Evolutionary conservation across 2,888 invertebrate species (phyloP), one percentile per base, ranked within the genome.

Genomic region (Sylvicola fuscatus): DNA sequence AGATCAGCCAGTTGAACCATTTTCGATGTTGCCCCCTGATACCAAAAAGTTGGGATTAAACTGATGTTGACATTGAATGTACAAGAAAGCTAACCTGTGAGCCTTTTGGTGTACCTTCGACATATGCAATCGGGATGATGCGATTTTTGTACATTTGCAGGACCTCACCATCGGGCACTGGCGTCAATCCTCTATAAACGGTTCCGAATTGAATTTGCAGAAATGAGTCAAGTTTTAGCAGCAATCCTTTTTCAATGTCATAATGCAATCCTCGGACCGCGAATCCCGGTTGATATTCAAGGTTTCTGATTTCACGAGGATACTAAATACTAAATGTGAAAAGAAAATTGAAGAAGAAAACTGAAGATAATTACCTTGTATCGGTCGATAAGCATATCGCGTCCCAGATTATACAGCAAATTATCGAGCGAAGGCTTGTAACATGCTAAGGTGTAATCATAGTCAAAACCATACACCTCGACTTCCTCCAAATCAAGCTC

Each of bases 261-360:
- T 92, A 97, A 60, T 97, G 97, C n/a, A 98, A 68, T 27, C 97
- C 97, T 41, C 97, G 70, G 2, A 95, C 86, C 12, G 93, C 90
- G 67, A 92, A 97, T 43, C 80, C 72, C n/a, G 89, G 84, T 50
- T 79, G 75, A 55, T 92, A 97, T 46, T 84, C 74, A 36, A 93
- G 61, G 38, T 74, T 65, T 33, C 68, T 58, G 45, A 97, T 81
- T 46, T 72, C 84, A 48, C 74, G 66, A 3, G 93, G 93, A 62
- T 95, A 95, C 86, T 93, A 14, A 21, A 21, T 21, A n/a, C n/a
- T n/a, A n/a, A n/a, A n/a, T n/a, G n/a, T n/a, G n/a, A n/a, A 35
- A 31, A 14, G 43, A 32, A 38, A 39, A 33, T 17, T 39, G 10
- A 31, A 36, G 13, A 33, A 14, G 15, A 16, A 13, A 14, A 29